Conservation (phyloP, 2,113 vertebrate species). For the Mobula birostris region DNA sequence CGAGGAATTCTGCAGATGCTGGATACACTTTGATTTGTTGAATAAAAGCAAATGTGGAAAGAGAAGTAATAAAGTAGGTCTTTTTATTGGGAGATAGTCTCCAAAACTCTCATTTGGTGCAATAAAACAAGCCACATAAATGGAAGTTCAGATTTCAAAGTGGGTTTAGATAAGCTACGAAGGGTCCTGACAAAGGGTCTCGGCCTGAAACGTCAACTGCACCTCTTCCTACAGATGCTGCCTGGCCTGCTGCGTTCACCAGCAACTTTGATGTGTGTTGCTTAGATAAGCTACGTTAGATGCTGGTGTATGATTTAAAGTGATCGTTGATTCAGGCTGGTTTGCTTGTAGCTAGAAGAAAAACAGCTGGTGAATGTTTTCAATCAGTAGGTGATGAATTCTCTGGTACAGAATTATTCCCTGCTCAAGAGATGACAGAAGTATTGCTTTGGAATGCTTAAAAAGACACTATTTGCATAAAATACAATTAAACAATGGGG, state of each 20-base stretch:
- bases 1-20: too few relatives aligned
- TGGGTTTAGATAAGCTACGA: neutral
- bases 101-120: neutral
- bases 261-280: too few relatives aligned
- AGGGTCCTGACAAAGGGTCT: too few relatives aligned
- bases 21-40: neutral
- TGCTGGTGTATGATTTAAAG: neutral
- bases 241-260: too few relatives aligned
- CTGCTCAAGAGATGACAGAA: neutral
- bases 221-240: too few relatives aligned
- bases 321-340: neutral
- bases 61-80: neutral
- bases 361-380: neutral
- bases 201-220: too few relatives aligned
- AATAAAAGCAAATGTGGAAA: neutral
- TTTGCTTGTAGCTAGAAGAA: neutral
- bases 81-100: neutral
- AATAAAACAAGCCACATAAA: neutral
- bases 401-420: neutral
- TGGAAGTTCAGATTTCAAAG: neutral
- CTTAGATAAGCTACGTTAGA: neutral
- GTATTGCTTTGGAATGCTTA: neutral
- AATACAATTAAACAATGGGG: neutral
- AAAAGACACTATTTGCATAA: neutral
- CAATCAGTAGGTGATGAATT: constrained; percentile 20